Evolutionary conservation across 2,113 vertebrate species (phyloP).

Genomic region (Myrmecophaga tridactyla): DNA sequence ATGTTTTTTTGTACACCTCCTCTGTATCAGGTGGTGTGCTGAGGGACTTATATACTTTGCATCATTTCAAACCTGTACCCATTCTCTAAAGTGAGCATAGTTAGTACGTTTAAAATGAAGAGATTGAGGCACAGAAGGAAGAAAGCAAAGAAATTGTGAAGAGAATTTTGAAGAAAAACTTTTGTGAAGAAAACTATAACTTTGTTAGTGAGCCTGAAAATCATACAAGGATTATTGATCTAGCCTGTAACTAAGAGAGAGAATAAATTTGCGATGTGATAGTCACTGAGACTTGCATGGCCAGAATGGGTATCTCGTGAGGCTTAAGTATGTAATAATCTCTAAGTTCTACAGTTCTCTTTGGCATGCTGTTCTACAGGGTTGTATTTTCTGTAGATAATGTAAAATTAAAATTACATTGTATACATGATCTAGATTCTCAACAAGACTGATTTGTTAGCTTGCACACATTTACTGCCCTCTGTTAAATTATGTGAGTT

Average conservation of each 20-base stretch:
- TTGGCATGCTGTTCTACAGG: neutral
- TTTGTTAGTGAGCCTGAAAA: neutral
- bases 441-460: neutral
- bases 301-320: neutral
- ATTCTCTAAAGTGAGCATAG: neutral
- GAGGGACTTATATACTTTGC: neutral
- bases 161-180: neutral
- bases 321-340: neutral
- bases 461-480: neutral
- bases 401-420: neutral
- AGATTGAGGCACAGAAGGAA: neutral
- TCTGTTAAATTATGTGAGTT: neutral
- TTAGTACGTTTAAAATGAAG: neutral
- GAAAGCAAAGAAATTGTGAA: neutral
- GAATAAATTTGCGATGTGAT: neutral
- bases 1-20: neutral
- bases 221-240: neutral
- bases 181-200: neutral
- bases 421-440: neutral
- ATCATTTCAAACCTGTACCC: neutral
- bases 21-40: neutral
- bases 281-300: neutral
- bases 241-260: neutral
- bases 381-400: constrained; percentile 1
- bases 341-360: neutral